Evolutionary conservation across 2,797 vertebrate genomes (phyloP).

Genomic region (Anabas testudineus): DNA sequence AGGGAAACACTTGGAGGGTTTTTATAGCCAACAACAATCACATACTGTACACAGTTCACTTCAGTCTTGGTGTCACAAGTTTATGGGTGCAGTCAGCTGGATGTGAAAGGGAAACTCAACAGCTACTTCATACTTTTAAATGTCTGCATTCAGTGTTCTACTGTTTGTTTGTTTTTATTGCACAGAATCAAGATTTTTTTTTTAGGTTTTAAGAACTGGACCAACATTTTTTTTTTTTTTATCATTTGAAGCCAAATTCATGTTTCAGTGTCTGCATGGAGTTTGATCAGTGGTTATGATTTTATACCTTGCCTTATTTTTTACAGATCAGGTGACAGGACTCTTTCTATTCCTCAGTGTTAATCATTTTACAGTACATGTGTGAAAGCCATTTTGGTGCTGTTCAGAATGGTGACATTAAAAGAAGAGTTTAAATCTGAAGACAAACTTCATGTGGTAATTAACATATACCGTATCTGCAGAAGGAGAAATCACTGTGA

Average conservation of each 20-base stretch:
- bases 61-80: conserved; percentile 27
- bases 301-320: conserved; percentile 76
- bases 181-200: conserved; percentile 68
- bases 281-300: conserved; percentile 48
- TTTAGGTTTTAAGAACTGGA: conserved; percentile 56
- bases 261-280: conserved; percentile 69
- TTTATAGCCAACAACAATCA: conserved; percentile 46
- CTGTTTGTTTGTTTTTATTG: conserved; percentile 54
- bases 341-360: conserved; percentile 21
- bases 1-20: conserved; percentile 55
- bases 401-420: conserved; percentile 56
- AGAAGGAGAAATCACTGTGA: conserved; percentile 40
- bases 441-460: conserved; percentile 44
- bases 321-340: conserved; percentile 69
- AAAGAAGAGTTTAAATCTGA: conserved; percentile 45
- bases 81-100: conserved; percentile 39
- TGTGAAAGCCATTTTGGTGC: conserved; percentile 58
- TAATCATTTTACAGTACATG: conserved; percentile 34
- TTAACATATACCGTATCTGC: conserved; percentile 19
- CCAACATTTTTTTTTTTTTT: conserved; percentile 25
- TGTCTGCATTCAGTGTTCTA: conserved; percentile 45
- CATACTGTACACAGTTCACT: conserved; percentile 30
- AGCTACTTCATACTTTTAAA: conserved; percentile 39
- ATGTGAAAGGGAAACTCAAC: conserved; percentile 58
- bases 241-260: conserved; percentile 70